Evolutionary conservation across 2,113 vertebrate genomes (phyloP).

Genomic region (Promerops cafer): DNA sequence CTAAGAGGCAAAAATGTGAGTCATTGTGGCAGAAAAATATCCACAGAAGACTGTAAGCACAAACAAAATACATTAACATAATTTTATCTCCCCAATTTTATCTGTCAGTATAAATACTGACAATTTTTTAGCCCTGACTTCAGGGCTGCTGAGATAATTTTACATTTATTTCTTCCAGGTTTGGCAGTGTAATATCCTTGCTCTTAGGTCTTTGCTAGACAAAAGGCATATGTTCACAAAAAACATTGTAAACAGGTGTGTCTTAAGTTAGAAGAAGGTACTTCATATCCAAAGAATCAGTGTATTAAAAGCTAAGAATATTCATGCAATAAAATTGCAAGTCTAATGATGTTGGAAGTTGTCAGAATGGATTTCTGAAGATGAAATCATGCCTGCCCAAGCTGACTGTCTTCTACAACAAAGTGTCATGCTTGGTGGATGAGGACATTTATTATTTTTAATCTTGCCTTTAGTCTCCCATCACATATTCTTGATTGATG

Average conservation of each 20-base stretch:
- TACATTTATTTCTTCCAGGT: not conserved
- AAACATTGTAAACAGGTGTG: rapidly evolving
- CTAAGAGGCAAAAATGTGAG: rapidly evolving
- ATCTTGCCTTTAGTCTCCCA: not conserved
- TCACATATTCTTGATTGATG: not conserved
- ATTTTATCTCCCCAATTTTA: not conserved
- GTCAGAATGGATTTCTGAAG: not conserved
- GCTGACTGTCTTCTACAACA: not conserved
- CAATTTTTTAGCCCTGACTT: not conserved
- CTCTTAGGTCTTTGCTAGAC: not conserved
- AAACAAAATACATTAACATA: not conserved
- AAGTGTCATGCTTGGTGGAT: not conserved
- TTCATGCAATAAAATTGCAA: not conserved
- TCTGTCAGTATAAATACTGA: too few species aligned
- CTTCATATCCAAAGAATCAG: not conserved
- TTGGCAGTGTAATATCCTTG: not conserved
- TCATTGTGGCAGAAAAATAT: not conserved
- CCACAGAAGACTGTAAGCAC: not conserved
- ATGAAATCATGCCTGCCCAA: not conserved
- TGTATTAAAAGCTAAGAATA: not conserved
- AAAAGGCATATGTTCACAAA: not conserved
- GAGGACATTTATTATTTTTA: not conserved
- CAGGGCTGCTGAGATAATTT: not conserved
- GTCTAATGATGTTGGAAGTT: not conserved
- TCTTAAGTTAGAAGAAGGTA: not conserved